These are phyloP conservation scores for Lasiommata megera DNA, from an alignment of 2,888 invertebrate genomes.

Conservation along the genomic window DNA sequence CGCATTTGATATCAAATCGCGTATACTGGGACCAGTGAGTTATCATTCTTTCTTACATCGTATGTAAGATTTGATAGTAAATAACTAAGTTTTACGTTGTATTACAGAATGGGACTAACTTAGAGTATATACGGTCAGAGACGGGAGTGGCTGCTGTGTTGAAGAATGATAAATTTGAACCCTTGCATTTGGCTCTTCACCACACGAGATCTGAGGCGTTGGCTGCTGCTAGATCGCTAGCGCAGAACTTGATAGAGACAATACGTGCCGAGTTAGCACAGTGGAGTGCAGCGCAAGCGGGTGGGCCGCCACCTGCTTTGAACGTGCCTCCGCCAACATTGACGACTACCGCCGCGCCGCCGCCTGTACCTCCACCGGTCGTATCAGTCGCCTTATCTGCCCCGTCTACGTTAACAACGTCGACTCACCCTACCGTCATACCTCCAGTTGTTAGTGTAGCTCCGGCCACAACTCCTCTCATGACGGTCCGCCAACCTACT, in stretches of 20 bases:
- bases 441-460: conserved; percentile 71
- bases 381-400: conserved; percentile 58
- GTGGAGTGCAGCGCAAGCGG: conserved; percentile 71
- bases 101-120: conserved; percentile 84
- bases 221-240: conserved; percentile 84
- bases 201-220: conserved; percentile 86
- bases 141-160: conserved; percentile 89
- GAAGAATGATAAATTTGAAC: conserved; percentile 85
- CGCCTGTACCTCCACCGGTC: conserved; percentile 55
- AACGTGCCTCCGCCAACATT: conserved; percentile 67
- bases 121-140: conserved; percentile 89
- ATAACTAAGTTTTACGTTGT: neutral
- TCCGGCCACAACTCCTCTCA: conserved; percentile 62
- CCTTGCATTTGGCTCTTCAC: conserved; percentile 88
- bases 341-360: conserved; percentile 59
- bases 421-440: conserved; percentile 54
- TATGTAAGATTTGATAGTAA: neutral
- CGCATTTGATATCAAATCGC: conserved; percentile 87
- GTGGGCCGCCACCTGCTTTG: conserved; percentile 66
- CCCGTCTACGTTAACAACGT: conserved; percentile 54
- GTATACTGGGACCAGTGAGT: conserved; percentile 85
- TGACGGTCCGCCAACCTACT: conserved; percentile 73
- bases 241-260: conserved; percentile 90
- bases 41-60: conserved; percentile 14
- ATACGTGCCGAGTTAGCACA: conserved; percentile 83